These are phyloP conservation scores for Drosophila atroscutellata DNA, from an alignment of 2,888 invertebrate species.

Conservation along the genomic window DNA sequence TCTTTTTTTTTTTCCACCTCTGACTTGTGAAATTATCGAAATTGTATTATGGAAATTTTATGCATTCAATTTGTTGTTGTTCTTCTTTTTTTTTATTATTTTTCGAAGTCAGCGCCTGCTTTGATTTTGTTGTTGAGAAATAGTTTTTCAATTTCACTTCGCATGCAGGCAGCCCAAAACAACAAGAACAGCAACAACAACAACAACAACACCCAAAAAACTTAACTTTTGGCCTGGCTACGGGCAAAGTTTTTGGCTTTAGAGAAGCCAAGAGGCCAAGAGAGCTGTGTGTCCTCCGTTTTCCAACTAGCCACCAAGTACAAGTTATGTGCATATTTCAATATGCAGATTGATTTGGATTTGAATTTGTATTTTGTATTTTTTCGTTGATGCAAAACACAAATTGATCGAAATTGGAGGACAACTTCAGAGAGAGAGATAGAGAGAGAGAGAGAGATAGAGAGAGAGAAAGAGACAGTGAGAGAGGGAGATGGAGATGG, in stretches of 20 bases:
- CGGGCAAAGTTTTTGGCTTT: slow-evolving; percentile 48
- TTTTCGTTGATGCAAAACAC: slow-evolving; percentile 1
- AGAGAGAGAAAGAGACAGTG: not conserved
- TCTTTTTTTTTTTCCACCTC: slow-evolving; percentile 9
- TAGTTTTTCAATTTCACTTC: slow-evolving; percentile 71
- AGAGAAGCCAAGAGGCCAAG: not conserved
- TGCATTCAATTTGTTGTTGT: slow-evolving; percentile 57
- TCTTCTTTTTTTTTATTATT: slow-evolving; percentile 11
- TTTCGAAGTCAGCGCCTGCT: slow-evolving; percentile 51
- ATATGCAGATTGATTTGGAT: slow-evolving; percentile 71
- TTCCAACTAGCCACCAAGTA: slow-evolving; percentile 19
- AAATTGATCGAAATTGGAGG: slow-evolving; percentile 1
- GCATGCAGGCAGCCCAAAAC: slow-evolving; percentile 22
- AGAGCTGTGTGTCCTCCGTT: not conserved
- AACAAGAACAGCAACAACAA: slow-evolving; percentile 6
- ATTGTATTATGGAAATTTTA: slow-evolving; percentile 78
- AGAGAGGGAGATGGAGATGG: not conserved
- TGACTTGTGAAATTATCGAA: slow-evolving; percentile 74
- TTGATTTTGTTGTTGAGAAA: slow-evolving; percentile 71
- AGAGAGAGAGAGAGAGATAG: too few relatives aligned
- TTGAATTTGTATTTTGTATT: slow-evolving; percentile 11
- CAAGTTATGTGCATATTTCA: slow-evolving; percentile 70
- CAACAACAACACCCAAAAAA: slow-evolving; percentile 14
- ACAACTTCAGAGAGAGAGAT: not conserved
- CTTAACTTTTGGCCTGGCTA: slow-evolving; percentile 25